A percentile compares a stretch with the other conserved stretches of the same genome.
phyloP scores from a whole-genome alignment of 1,140 invertebrate genomes.

The Hydropsyche tenuis region DNA sequence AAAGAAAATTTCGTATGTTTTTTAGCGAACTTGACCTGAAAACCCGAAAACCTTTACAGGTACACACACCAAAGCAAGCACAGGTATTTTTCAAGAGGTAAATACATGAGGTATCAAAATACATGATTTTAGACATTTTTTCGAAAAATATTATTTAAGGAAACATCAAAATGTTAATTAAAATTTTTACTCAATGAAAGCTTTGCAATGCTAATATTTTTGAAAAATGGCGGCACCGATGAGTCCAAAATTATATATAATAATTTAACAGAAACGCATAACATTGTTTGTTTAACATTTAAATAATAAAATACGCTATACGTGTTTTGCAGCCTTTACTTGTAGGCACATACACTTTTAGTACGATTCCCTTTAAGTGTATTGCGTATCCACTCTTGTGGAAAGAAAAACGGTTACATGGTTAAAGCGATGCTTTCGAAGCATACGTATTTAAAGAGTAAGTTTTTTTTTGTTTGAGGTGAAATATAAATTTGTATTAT shows the following conservation, averaged over 20 bases:
- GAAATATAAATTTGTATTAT: no score
- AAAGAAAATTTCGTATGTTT: neutral
- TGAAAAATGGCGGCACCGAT: no score
- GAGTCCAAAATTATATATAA: neutral
- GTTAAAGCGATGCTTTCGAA: slow-evolving; percentile 8
- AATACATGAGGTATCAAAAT: no score
- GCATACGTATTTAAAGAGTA: neutral
- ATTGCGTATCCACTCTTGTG: slow-evolving; percentile 15
- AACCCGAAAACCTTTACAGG: neutral
- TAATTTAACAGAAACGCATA: no score
- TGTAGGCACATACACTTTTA: slow-evolving; percentile 3
- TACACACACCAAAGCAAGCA: no score
- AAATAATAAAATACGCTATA: neutral
- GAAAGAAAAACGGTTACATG: slow-evolving; percentile 20
- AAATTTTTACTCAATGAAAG: no score
- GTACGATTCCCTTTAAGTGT: neutral
- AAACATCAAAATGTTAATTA: no score
- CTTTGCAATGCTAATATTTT: no score
- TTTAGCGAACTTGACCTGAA: neutral
- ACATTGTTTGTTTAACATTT: no score
- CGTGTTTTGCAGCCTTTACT: no score
- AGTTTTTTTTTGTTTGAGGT: neutral
- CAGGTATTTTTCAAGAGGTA: neutral
- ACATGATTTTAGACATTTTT: no score
- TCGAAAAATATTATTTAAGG: no score